Evolutionary conservation across 2,797 vertebrate genomes (phyloP).

Genomic region (Pseudochirops cupreus): DNA sequence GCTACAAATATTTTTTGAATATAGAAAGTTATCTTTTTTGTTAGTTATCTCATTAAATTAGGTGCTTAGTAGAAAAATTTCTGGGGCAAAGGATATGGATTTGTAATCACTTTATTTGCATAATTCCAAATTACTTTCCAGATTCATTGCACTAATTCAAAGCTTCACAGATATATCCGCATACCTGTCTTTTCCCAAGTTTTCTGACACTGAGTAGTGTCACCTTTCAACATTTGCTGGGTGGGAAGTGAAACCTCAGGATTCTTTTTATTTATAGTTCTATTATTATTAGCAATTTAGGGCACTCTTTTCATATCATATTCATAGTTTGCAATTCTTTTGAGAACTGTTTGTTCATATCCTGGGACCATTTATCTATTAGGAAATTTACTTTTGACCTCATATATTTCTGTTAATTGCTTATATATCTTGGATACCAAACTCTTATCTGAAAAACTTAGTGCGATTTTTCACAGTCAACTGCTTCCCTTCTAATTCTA

Average conservation of each 20-base stretch:
- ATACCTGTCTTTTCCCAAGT: neutral
- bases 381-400: neutral
- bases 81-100: neutral
- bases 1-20: neutral
- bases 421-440: neutral
- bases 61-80: neutral
- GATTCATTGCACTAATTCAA: neutral
- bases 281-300: neutral
- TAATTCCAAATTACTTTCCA: neutral
- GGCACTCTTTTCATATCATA: neutral
- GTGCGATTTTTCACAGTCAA: neutral
- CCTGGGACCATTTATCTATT: neutral
- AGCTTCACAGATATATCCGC: neutral
- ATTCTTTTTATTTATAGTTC: neutral
- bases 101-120: neutral
- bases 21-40: neutral
- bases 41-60: neutral
- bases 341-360: neutral
- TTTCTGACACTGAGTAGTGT: neutral
- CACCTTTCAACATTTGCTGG: neutral
- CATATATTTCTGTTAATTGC: neutral
- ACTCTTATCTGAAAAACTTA: neutral
- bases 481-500: neutral
- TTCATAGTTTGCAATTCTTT: neutral
- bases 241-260: neutral